Evolutionary conservation across 92 coral and sea anemone genomes (phyloP).

Genomic region (Paramuricea clavata): DNA sequence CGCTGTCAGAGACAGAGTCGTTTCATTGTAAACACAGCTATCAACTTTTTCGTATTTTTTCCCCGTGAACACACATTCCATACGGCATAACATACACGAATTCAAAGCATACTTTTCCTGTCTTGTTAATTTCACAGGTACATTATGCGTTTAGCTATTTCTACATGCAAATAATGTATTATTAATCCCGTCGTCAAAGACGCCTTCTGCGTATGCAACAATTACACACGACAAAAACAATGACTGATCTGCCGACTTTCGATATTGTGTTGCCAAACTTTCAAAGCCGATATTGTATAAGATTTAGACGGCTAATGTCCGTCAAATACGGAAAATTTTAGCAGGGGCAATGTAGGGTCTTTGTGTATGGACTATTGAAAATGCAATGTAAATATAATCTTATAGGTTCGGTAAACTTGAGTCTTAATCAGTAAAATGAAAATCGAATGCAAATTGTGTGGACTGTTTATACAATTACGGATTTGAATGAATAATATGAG

Average conservation of each 20-base stretch:
- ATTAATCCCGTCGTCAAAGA: constrained; percentile 42
- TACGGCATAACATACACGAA: background rate
- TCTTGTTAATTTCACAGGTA: background rate
- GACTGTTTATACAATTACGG: too few relatives aligned
- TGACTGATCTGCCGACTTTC: background rate
- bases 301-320: background rate
- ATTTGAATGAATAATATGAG: too few relatives aligned
- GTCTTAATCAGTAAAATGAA: background rate
- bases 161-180: constrained; percentile 13
- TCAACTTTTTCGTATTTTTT: background rate
- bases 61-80: background rate
- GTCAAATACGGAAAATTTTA: background rate
- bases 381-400: background rate
- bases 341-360: background rate
- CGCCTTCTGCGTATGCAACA: background rate
- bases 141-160: constrained; percentile 8
- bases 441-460: background rate
- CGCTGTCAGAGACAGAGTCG: background rate
- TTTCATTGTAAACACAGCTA: too few relatives aligned
- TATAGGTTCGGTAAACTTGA: background rate
- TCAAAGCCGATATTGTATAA: background rate
- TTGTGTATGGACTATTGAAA: background rate
- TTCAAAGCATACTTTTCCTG: too few relatives aligned
- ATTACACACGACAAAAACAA: background rate
- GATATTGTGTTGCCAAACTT: background rate